A percentile compares a stretch with the other conserved stretches of the same genome.
Conservation (phyloP, 2,113 vertebrate genomes). For the Chaenocephalus aceratus region DNA sequence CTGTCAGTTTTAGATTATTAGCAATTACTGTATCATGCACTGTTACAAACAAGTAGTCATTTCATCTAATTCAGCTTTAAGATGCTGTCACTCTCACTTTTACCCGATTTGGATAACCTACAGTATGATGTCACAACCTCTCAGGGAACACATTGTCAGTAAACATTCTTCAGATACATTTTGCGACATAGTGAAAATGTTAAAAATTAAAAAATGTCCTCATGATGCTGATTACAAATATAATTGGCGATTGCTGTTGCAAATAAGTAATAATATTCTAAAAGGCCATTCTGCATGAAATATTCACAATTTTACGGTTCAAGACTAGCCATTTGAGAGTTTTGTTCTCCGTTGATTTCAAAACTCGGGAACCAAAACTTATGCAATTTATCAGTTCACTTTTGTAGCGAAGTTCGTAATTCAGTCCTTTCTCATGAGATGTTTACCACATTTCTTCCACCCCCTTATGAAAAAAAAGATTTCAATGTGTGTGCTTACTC, state of each 20-base stretch:
- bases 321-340: background rate
- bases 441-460: conserved; percentile 13
- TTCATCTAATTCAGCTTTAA: background rate
- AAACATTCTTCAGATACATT: background rate
- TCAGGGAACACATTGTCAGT: background rate
- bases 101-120: background rate
- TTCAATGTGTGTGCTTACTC: conserved; percentile 28
- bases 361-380: background rate
- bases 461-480: conserved; percentile 1
- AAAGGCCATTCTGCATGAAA: background rate
- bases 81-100: background rate
- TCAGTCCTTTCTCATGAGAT: conserved; percentile 8
- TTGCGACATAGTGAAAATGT: background rate
- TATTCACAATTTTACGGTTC: background rate
- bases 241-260: background rate
- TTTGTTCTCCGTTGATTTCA: background rate
- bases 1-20: no score
- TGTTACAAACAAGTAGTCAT: no score
- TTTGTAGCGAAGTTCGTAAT: conserved; percentile 27
- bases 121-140: background rate
- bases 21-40: no score
- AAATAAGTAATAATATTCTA: no score
- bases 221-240: background rate
- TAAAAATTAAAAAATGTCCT: background rate
- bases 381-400: background rate